These are phyloP conservation scores for Orthosia cruda DNA, from an alignment of 2,888 invertebrate species.

Conservation along the genomic window DNA sequence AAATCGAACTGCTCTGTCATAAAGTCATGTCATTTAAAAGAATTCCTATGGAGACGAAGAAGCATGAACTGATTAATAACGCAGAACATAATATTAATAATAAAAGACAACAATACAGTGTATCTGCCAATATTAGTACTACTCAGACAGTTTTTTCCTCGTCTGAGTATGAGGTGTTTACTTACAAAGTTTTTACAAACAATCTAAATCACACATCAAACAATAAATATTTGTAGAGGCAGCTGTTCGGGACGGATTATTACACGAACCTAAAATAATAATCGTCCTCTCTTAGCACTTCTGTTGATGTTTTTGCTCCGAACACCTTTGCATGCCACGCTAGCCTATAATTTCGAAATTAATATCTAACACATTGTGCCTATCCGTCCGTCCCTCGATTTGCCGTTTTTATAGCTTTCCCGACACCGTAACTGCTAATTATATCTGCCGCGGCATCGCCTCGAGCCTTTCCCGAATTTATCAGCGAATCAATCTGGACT, in stretches of 20 bases:
- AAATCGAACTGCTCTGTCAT: background rate
- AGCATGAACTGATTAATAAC: background rate
- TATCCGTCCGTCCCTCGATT: constrained; percentile 87
- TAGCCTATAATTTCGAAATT: constrained; percentile 90
- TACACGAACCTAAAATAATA: constrained; percentile 88
- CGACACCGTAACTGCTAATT: constrained; percentile 88
- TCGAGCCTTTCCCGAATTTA: constrained; percentile 76
- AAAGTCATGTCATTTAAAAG: background rate
- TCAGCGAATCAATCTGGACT: constrained; percentile 67
- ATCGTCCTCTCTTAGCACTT: constrained; percentile 89
- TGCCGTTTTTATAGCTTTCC: constrained; percentile 87
- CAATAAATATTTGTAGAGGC: constrained; percentile 91
- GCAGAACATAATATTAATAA: background rate
- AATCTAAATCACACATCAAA: constrained; percentile 78
- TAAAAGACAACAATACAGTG: background rate
- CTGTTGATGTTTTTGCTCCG: constrained; percentile 88
- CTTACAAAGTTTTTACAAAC: constrained; percentile 64
- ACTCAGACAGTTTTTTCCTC: constrained; percentile 28
- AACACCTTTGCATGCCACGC: constrained; percentile 85
- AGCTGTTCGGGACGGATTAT: constrained; percentile 88
- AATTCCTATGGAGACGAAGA: background rate
- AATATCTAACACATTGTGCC: constrained; percentile 91
- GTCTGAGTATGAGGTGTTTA: constrained; percentile 40
- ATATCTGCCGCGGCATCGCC: constrained; percentile 83
- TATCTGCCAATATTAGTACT: background rate